Base-by-base conservation (phyloP, 2,113 vertebrate species). In the Lasiurus cinereus region DNA sequence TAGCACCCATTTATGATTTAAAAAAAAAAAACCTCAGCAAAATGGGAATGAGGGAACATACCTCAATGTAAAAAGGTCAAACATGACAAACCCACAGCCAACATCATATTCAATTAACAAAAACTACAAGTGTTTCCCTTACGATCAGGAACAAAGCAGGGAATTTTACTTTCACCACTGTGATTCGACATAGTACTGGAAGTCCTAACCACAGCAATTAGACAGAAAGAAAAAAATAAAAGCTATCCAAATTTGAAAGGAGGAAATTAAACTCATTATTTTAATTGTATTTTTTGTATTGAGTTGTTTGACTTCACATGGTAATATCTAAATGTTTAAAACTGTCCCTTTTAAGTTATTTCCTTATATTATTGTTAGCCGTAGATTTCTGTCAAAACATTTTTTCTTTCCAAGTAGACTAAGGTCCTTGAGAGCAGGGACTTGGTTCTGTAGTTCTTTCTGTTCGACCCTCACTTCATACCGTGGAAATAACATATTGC, bases 401-500 rank as follows among this genome's bases (percentile, higher is more conserved):
- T 84, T 94, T 91, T 7, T 82, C 48, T 83, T 74, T 62, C 19
- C 54, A 76, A 56, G 27, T 54, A 92, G 62, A 86, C 27, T 83
- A 69, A 87, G 31, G 3, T 83, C 93, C 88, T 87, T 79, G n/a
- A 72, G 15, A 88, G 67, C 24, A 87, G 39, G 15, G 18, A 83
- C 48, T 91, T 59, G 16, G 10, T 83, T 93, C 91, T 93, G 2
- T 77, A 52, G 88, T 90, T 76, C 66, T 90, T 62, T 69, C 69
- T 91, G 76, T n/a, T 31, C 14, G 54, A 21, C 33, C 27, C 6
- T 89, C 21, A 96, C 7, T 52, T 70, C 9, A 93, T 8, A 67
- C 10, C 69, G 54, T 93, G 70, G 10, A 95, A 83, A 93, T 93
- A 76, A 90, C 24, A 84, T 21, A 94, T 52, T 95, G 76, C 36